phyloP scores from a whole-genome alignment of 2,797 vertebrate species.

The Halcyon leucocephala region DNA sequence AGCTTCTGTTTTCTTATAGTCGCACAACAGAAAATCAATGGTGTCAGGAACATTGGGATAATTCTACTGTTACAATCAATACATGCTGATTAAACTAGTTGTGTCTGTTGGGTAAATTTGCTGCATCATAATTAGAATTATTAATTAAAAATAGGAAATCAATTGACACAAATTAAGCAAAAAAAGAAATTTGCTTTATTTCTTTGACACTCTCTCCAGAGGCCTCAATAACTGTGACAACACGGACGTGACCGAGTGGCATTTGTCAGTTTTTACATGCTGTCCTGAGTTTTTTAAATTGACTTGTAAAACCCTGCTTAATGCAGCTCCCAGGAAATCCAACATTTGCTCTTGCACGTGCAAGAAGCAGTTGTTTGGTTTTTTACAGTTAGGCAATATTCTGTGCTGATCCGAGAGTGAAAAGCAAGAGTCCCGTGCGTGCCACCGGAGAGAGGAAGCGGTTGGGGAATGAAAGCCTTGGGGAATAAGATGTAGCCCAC shows the following conservation, averaged over 20 bases:
- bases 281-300: slow-evolving; percentile 31
- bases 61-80: slow-evolving; percentile 80
- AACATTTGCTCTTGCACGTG: neutral
- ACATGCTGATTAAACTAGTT: slow-evolving; percentile 86
- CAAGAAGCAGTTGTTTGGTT: neutral
- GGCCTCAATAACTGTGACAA: slow-evolving; percentile 71
- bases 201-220: slow-evolving; percentile 86
- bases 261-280: slow-evolving; percentile 37
- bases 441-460: neutral
- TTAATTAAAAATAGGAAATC: slow-evolving; percentile 99
- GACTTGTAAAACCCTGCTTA: neutral
- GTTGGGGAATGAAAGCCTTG: neutral
- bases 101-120: slow-evolving; percentile 87
- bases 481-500: neutral
- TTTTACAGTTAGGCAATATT: neutral
- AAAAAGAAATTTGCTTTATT: slow-evolving; percentile 85
- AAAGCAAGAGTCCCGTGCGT: neutral
- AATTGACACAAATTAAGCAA: slow-evolving; percentile 92
- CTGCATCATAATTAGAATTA: slow-evolving; percentile 99
- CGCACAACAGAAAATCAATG: slow-evolving; percentile 83
- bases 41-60: slow-evolving; percentile 82
- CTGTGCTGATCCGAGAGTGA: neutral
- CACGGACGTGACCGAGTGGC: slow-evolving; percentile 14
- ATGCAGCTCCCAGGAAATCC: neutral
- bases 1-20: slow-evolving; percentile 73